Conservation (phyloP, 2,797 vertebrate genomes). For the Gallinago nigripennis region DNA sequence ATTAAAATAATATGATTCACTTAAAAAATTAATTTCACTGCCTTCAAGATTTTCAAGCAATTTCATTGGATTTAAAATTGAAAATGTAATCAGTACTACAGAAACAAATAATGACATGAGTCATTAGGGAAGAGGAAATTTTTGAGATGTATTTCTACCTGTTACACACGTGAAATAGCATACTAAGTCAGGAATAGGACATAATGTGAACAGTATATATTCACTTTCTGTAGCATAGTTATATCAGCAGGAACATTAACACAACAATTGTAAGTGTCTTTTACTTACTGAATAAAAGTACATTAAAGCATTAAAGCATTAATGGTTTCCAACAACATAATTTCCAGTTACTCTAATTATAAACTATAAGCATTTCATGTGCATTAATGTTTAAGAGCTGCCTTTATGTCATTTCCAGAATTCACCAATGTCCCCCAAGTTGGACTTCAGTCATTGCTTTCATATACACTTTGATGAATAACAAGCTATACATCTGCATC, state of each 20-base stretch:
- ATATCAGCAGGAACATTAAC: not conserved
- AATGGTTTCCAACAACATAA: not conserved
- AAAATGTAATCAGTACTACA: not conserved
- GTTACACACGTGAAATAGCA: not conserved
- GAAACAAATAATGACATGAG: not conserved
- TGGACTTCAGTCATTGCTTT: not conserved
- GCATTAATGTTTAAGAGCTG: not conserved
- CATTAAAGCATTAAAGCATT: not conserved
- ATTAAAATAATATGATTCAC: not conserved
- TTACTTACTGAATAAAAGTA: not conserved
- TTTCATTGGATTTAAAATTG: not conserved
- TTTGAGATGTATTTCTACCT: not conserved
- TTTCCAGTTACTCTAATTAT: not conserved
- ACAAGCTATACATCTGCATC: not conserved
- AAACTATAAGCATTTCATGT: fast-evolving
- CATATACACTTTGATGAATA: not conserved
- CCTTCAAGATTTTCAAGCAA: not conserved
- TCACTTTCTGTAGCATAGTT: not conserved
- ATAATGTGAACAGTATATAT: not conserved
- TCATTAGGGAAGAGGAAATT: not conserved
- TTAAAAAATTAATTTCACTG: not conserved
- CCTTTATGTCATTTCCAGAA: not conserved
- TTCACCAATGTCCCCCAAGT: not conserved
- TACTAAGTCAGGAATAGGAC: not conserved
- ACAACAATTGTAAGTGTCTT: not conserved